phyloP scores from a whole-genome alignment of 2,113 vertebrate genomes.

The Hemibagrus wyckioides region DNA sequence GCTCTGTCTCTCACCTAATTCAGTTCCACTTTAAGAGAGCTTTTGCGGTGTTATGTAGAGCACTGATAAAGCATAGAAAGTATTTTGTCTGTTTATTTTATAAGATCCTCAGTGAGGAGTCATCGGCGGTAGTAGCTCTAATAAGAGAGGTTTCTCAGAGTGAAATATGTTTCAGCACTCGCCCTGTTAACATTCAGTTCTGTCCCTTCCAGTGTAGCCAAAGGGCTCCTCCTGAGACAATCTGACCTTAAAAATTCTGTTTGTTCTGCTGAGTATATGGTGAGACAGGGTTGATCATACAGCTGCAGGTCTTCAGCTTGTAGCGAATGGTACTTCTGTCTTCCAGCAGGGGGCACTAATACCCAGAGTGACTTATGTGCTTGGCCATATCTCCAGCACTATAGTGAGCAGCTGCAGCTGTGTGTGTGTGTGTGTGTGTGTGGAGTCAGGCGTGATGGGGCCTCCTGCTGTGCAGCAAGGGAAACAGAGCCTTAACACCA shows the following conservation, averaged over 20 bases:
- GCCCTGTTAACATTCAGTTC: constrained; percentile 1
- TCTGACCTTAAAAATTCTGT: constrained; percentile 33
- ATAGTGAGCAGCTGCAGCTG: constrained; percentile 9
- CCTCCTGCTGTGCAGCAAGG: constrained; percentile 37
- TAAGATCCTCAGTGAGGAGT: not conserved
- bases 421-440: constrained; percentile 12
- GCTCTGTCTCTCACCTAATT: not conserved
- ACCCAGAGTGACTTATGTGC: not conserved
- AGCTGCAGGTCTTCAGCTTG: not conserved
- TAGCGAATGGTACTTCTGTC: not conserved
- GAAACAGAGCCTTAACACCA: constrained; percentile 42
- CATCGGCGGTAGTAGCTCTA: too few relatives aligned
- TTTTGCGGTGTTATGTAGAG: not conserved
- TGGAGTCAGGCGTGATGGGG: constrained; percentile 30
- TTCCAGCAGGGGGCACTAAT: constrained; percentile 42
- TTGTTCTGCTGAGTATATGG: constrained; percentile 23
- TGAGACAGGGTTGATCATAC: constrained; percentile 12
- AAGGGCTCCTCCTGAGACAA: constrained; percentile 31
- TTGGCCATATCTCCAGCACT: not conserved
- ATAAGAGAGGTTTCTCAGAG: not conserved
- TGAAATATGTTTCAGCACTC: not conserved
- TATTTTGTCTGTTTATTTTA: not conserved
- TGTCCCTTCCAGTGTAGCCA: constrained; percentile 16
- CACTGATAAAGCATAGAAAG: not conserved
- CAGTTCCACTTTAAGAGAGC: not conserved